Percentiles rank a stretch among this genome's conserved stretches.
Evolutionary conservation across 2,888 invertebrate genomes (phyloP).

Genomic region (Cylloceria caligata): DNA sequence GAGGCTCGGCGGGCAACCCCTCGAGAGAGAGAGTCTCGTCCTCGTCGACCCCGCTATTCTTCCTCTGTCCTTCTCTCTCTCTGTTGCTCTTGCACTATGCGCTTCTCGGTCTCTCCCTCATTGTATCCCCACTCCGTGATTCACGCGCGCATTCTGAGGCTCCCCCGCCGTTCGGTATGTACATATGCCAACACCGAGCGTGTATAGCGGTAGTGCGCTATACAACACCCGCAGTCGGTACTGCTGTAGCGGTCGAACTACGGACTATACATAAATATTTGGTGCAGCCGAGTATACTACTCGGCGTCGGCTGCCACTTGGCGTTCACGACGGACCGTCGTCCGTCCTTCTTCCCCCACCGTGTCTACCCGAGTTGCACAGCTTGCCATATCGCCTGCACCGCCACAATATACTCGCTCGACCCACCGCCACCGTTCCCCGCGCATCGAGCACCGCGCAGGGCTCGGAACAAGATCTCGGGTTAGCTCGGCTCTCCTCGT

Average conservation of each 20-base stretch:
- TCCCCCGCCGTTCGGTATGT: constrained; percentile 23
- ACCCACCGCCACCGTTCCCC: constrained; percentile 48
- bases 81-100: constrained; percentile 55
- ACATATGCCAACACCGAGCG: neutral
- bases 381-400: constrained; percentile 50
- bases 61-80: constrained; percentile 42
- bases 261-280: constrained; percentile 54
- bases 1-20: constrained; percentile 67
- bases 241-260: constrained; percentile 43
- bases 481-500: constrained; percentile 52
- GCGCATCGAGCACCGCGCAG: constrained; percentile 32
- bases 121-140: constrained; percentile 58
- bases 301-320: constrained; percentile 26
- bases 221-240: constrained; percentile 63
- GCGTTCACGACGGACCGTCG: constrained; percentile 61
- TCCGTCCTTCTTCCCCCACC: constrained; percentile 64
- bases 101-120: constrained; percentile 56
- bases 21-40: constrained; percentile 64
- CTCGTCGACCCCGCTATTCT: constrained; percentile 66
- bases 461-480: constrained; percentile 46
- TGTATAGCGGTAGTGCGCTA: constrained; percentile 31
- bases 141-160: constrained; percentile 65
- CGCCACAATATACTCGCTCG: constrained; percentile 54
- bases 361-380: constrained; percentile 43
- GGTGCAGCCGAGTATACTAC: constrained; percentile 14